Evolutionary conservation across 2,888 invertebrate genomes (phyloP), one percentile per base, ranked within the genome.

Genomic region (Dicycla oo): DNA sequence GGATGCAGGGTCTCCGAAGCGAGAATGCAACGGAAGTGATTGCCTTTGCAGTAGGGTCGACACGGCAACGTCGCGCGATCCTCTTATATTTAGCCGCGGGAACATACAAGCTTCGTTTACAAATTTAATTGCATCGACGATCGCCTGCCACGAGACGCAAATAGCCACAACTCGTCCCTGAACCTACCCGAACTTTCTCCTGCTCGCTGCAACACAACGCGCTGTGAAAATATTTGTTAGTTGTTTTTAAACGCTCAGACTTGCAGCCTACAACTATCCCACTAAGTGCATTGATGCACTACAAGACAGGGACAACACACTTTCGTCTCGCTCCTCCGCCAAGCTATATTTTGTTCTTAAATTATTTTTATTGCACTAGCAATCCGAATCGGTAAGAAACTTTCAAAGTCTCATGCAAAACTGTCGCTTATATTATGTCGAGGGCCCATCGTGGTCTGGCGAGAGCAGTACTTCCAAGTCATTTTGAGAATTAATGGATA

Each of bases 41-140:
- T 88, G 87, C 83, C 82, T 88, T 90, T 88, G 81, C 75, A 86
- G 84, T 85, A 87, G 38, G 38, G 78, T 78, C 80, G 88, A 89
- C 90, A 88, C 87, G 90, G 92, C 91, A 93, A 92, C 93, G 89
- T 88, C 91, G 91, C 90, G 79, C 88, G 82, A 86, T 88, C 86
- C 83, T 84, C 86, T 87, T 94, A 95, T 93, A 93, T 95, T 94
- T 95, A 94, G 93, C 91, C 87, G 83, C 81, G 73, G 82, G 90
- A 91, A 92, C 93, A 93, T 94, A 94, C n/a, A 93, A 94, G 93
- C 93, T 94, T 91, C 92, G 93, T 92, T 94, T 93, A 94, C 95
- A 94, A 93, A 93, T 95, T 95, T 96, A 95, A 95, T 95, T 95
- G 95, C 95, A 94, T 93, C 93, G 94, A 87, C 93, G 94, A 94